Evolutionary conservation across 2,888 invertebrate species (phyloP), one percentile per base, ranked within the genome.

Genomic region (Plebejus anna): DNA sequence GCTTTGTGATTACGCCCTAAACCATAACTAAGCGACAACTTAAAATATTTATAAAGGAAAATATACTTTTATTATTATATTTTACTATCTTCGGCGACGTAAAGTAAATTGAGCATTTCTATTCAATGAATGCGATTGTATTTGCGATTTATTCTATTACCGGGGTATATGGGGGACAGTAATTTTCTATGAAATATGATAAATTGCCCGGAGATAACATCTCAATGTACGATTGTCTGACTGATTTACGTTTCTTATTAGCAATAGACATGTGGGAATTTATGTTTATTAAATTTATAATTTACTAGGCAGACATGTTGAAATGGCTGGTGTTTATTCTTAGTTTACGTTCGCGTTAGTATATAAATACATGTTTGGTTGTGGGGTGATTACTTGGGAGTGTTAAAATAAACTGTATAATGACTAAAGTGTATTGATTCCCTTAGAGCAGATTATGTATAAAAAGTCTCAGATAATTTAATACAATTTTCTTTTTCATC

Each of bases 141-240:
- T 88, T 85, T 83, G 84, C 83, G 81, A 87, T 87, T 84, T 83
- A 89, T 90, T 91, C 92, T 90, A 91, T 92, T 90, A 91, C 85
- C 79, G 80, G 79, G 80, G 80, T 85, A 84, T 32, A 84, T 85
- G 85, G 88, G 86, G 86, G 88, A 86, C 77, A 80, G 66, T 76
- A 38, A 76, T 61, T 77, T 71, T 75, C 76, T 71, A 70, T 73
- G 77, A 79, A 76, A 76, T 77, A 79, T 79, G 77, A 66, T 47
- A 51, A 28, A 22, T 73, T 51, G 51, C 16, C 9, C 51, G 55
- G 78, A 86, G 91, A 91, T 91, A 82, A 78, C 82, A 92, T 92
- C 91, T 91, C 87, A 89, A 90, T 89, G 86, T 84, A 82, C 82
- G 83, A 78, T 75, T 70, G 73, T 51, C 51, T 51, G 51, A 73